Conservation (phyloP, 2,888 invertebrate genomes). For the Empis stercorea region DNA sequence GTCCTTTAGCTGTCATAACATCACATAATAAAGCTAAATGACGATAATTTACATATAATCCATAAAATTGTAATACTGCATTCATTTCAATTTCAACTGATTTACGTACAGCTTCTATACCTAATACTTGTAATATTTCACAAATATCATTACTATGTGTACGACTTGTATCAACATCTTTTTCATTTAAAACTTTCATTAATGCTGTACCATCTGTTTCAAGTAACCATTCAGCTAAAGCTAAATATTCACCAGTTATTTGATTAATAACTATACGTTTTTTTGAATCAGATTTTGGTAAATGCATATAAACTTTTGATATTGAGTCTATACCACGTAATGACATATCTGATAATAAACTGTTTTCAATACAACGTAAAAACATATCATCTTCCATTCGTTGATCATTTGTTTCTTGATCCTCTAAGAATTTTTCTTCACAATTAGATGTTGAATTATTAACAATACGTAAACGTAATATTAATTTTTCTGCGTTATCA, state of each 20-base stretch:
- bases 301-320: constrained; percentile 93
- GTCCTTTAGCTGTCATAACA: constrained; percentile 98
- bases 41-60: constrained; percentile 95
- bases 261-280: constrained; percentile 89
- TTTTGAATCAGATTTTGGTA: constrained; percentile 91
- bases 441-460: constrained; percentile 64
- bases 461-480: constrained; percentile 89
- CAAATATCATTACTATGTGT: constrained; percentile 97
- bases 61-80: constrained; percentile 93
- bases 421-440: constrained; percentile 53
- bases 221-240: constrained; percentile 91
- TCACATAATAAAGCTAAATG: constrained; percentile 95
- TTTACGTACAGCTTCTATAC: constrained; percentile 95
- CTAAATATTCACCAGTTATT: constrained; percentile 82
- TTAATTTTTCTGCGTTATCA: constrained; percentile 93
- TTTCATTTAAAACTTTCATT: constrained; percentile 85
- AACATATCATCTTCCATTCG: constrained; percentile 88
- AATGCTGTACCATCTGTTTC: constrained; percentile 97
- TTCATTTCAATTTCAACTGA: constrained; percentile 98
- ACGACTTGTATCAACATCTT: constrained; percentile 93
- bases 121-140: constrained; percentile 87
- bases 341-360: constrained; percentile 96
- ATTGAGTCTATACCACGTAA: constrained; percentile 92
- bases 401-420: constrained; percentile 14
- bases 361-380: constrained; percentile 90